Evolutionary conservation across 2,888 invertebrate genomes (phyloP), one percentile per base, ranked within the genome.

Genomic region (Chirona hameri): DNA sequence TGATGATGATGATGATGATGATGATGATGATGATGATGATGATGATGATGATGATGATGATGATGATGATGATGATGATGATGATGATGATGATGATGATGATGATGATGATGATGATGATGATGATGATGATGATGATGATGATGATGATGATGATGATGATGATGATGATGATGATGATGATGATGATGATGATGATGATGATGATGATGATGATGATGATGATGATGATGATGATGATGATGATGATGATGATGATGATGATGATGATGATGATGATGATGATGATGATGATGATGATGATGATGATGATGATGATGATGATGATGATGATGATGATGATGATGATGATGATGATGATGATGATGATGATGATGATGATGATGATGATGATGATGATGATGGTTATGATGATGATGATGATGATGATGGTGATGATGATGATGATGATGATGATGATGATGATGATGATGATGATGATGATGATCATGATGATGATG

Each of bases 11-110:
- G n/a, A 65, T 65, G n/a, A 65, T 65, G n/a, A 65, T 65, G n/a
- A 65, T 65, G n/a, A 65, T 65, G n/a, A 65, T 65, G n/a, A 65
- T 65, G n/a, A 65, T 65, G n/a, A 65, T 65, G n/a, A 65, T 65
- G n/a, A 65, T 65, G n/a, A 65, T 65, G n/a, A n/a, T n/a, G n/a
- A 65, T 65, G n/a, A 65, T n/a, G n/a, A 65, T 65, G n/a, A 65
- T 65, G n/a, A 65, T 65, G 39, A 65, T 65, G n/a, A 65, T 65
- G n/a, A 65, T 65, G n/a, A 65, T 65, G n/a, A 65, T 65, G n/a
- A 65, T 65, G n/a, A 65, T 65, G 18, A 65, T 65, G n/a, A 65
- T 65, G n/a, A 65, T 65, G n/a, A 65, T 65, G 65, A 65, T 65
- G 65, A 65, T 65, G 65, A 65, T 65, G 65, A 65, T 65, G 65